These are phyloP conservation scores for Lepidocolaptes lacrymiger DNA, from an alignment of 2,797 vertebrate species.

Conservation along the genomic window DNA sequence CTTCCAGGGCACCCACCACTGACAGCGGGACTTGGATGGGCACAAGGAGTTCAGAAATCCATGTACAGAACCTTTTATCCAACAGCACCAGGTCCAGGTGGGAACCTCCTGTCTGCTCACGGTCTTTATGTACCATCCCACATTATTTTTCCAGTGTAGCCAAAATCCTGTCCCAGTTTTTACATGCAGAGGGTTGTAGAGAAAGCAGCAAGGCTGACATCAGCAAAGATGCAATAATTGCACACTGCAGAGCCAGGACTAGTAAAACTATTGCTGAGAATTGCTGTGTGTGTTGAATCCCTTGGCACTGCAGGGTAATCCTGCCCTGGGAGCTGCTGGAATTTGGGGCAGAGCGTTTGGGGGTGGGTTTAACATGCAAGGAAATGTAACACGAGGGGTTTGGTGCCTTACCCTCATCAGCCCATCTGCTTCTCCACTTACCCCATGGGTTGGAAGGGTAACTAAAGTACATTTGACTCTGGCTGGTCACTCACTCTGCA, in stretches of 20 bases:
- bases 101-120: not conserved
- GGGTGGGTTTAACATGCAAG: not conserved
- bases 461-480: not conserved
- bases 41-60: not conserved
- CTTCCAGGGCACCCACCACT: not conserved
- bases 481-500: not conserved
- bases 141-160: not conserved
- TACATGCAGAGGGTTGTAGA: not conserved
- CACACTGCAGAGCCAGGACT: not conserved
- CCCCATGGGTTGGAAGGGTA: not conserved
- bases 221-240: not conserved
- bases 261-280: not conserved
- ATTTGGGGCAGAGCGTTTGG: not conserved
- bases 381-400: not conserved
- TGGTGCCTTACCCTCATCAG: not conserved
- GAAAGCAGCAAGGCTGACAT: not conserved
- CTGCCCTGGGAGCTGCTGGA: not conserved
- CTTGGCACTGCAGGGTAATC: not conserved
- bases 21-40: accelerated
- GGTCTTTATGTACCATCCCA: accelerated
- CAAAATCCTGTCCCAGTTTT: not conserved
- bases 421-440: not conserved
- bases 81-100: not conserved
- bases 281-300: not conserved
- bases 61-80: accelerated